Percentiles rank a stretch among this genome's conserved stretches.
Evolutionary conservation across 2,113 vertebrate species (phyloP).

Genomic region (Ameiurus melas): DNA sequence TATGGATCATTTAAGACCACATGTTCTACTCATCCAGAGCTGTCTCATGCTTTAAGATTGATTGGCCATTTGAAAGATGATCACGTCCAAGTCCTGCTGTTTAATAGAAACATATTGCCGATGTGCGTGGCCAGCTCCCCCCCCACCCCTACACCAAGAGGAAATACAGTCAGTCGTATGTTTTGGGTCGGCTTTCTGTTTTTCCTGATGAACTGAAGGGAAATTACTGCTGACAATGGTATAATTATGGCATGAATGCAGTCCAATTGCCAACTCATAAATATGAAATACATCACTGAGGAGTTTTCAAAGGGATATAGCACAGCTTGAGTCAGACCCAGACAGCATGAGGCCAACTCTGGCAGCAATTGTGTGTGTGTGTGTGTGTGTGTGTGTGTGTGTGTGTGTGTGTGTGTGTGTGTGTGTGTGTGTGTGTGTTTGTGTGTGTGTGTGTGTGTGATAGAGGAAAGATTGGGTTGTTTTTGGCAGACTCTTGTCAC

Average conservation of each 20-base stretch:
- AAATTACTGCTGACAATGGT: conserved; percentile 49
- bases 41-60: conserved; percentile 29
- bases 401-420: conserved; percentile 11
- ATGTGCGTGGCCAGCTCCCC: conserved; percentile 11
- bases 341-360: conserved; percentile 41
- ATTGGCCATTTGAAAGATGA: conserved; percentile 33
- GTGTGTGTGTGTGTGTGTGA: conserved; percentile 8
- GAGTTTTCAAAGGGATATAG: conserved; percentile 44
- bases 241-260: conserved; percentile 50
- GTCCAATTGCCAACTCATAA: conserved; percentile 48
- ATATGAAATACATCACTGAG: conserved; percentile 48
- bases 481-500: conserved; percentile 46
- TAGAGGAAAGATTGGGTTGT: conserved; percentile 20
- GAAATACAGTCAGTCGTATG: conserved; percentile 35
- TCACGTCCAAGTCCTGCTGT: conserved; percentile 41
- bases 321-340: conserved; percentile 40
- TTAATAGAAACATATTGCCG: conserved; percentile 30
- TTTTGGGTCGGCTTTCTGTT: conserved; percentile 49
- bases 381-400: conserved; percentile 22
- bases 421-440: conserved; percentile 10
- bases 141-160: neutral
- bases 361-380: conserved; percentile 18
- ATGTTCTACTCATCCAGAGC: conserved; percentile 29
- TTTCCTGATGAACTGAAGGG: conserved; percentile 44
- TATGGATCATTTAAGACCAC: conserved; percentile 37